A percentile compares a stretch with the other conserved stretches of the same genome.
These are phyloP conservation scores for Phyllostomus hastatus DNA, from an alignment of 2,113 vertebrate genomes.

Conservation along the genomic window DNA sequence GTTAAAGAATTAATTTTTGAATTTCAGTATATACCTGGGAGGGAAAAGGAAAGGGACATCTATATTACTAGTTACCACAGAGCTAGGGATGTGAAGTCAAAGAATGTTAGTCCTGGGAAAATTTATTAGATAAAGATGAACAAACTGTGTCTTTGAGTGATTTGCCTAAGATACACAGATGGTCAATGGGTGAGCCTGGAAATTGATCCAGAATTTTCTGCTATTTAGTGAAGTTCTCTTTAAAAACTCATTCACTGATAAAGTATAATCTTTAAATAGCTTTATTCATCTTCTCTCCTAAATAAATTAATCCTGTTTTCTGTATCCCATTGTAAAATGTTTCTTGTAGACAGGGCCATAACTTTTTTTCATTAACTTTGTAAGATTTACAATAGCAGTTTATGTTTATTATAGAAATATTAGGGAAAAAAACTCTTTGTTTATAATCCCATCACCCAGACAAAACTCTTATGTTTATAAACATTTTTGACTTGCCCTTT, in stretches of 20 bases:
- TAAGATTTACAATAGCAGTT: background rate
- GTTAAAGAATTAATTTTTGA: background rate
- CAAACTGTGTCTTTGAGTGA: background rate
- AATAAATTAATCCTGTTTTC: background rate
- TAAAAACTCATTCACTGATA: conserved; percentile 1
- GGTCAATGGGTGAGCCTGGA: background rate
- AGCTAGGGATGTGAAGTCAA: background rate
- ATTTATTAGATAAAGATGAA: background rate
- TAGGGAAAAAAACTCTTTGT: background rate
- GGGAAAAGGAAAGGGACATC: background rate
- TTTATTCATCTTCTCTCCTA: background rate
- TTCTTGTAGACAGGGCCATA: background rate
- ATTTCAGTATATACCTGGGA: background rate
- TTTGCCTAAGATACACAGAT: background rate
- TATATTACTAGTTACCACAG: background rate
- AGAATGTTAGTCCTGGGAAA: conserved; percentile 14
- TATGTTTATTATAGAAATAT: background rate
- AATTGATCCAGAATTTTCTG: conserved; percentile 19
- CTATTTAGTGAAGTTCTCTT: conserved; percentile 5
- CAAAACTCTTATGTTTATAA: background rate
- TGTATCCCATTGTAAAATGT: background rate
- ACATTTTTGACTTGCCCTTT: background rate
- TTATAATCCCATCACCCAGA: background rate
- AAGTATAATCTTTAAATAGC: background rate
- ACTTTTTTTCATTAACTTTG: background rate